Base-by-base conservation (phyloP, 2,113 vertebrate species). In the Cichladusa arquata region DNA sequence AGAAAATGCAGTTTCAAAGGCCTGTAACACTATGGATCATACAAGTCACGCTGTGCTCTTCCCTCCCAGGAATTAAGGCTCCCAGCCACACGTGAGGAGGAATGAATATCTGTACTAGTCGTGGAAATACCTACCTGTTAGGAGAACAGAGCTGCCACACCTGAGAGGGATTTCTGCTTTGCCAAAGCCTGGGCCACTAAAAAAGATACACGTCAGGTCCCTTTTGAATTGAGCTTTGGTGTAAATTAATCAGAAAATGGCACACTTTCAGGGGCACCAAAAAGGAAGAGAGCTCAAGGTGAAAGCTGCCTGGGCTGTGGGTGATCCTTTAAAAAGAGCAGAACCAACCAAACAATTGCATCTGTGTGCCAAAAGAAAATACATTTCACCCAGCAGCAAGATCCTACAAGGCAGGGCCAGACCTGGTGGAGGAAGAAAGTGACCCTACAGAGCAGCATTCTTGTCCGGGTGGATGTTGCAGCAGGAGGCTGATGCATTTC, bases 1-100 rank as follows among this genome's bases (percentile, higher is more conserved):
- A 60, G 90, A 90, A 95, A 94, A 94, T 51, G 81, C 88, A 45
- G n/a, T 95, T 97, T 96, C 67, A 65, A 93, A 95, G 73, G 88
- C 58, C 16, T 93, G 48, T 70, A 88, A 48, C 56, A 19, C 64
- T 76, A 51, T 33, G 77, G 81, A 57, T 42, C 45, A 5, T 83
- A 81, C 45, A 48, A 86, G 86, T 88, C 69, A 86, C 4, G 5
- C 42, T 81, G 57, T 88, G 64, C 61, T 71, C 29, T 96, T 92
- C 48, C 33, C 26, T 90, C 86, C 24, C n/a, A 51, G 56, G 80
- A 91, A 72, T 90, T 88, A 81, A 86, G 73, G 54, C 62, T 72
- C 67, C 25, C 31, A 58, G 61, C 58, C 84, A 73, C 66, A 78
- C 0, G 2, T 1, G 4, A 81, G 38, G 38, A 79, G 29, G 22